Conservation (phyloP, 2,888 invertebrate species). For the Synergus laeviventris region DNA sequence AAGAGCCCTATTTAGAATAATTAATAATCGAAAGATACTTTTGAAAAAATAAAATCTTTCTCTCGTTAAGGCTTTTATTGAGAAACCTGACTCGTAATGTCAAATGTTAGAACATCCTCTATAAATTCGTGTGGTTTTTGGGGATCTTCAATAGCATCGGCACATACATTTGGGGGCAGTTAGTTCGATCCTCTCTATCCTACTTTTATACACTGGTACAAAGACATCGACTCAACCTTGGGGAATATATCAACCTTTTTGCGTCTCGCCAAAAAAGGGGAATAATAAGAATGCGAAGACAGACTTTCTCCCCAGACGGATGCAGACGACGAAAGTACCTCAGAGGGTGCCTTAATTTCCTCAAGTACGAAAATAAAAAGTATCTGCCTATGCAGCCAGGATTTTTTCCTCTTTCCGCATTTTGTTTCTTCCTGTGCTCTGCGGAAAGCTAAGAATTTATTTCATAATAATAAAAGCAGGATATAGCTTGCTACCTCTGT, state of each 20-base stretch:
- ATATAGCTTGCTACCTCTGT: background rate
- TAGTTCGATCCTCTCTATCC: conserved; percentile 24
- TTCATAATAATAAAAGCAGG: background rate
- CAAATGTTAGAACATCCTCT: background rate
- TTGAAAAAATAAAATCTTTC: background rate
- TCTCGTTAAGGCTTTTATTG: background rate
- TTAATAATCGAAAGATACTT: background rate
- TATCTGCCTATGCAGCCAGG: background rate
- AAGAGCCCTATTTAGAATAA: background rate
- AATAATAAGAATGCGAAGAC: conserved; percentile 26
- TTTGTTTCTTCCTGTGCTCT: background rate
- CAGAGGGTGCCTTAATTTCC: conserved; percentile 35
- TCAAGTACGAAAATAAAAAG: conserved; percentile 32
- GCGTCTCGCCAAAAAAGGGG: conserved; percentile 6
- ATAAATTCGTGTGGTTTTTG: background rate
- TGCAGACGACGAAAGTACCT: conserved; percentile 32
- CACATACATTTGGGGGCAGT: background rate
- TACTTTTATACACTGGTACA: background rate
- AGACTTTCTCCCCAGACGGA: conserved; percentile 29
- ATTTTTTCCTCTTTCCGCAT: background rate
- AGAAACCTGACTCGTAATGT: background rate
- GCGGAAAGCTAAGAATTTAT: background rate
- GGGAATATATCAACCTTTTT: conserved; percentile 35
- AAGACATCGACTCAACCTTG: conserved; percentile 3
- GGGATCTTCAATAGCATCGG: background rate